Conservation (phyloP, 1,140 invertebrate genomes). For the Hylaeus anthracinus region DNA sequence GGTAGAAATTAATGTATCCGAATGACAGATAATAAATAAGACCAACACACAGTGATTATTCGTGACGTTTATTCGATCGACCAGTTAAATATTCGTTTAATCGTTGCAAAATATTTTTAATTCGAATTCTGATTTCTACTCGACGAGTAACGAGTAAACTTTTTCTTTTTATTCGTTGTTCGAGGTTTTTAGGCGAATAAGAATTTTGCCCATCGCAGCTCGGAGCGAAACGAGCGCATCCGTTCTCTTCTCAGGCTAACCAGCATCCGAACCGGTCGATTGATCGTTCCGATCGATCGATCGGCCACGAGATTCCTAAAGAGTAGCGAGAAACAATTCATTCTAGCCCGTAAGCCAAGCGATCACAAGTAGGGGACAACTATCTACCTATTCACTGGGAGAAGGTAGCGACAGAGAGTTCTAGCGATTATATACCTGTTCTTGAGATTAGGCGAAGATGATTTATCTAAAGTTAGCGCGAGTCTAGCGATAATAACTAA, state of each 20-base stretch:
- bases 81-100: no score
- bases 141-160: no score
- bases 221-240: slow-evolving; percentile 3
- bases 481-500: slow-evolving; percentile 13
- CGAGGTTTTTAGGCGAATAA: neutral
- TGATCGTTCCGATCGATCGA: neutral
- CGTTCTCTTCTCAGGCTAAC: slow-evolving; percentile 23
- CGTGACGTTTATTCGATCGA: no score
- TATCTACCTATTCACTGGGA: slow-evolving; percentile 5
- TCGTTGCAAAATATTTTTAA: no score
- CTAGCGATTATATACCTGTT: slow-evolving; percentile 45
- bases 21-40: no score
- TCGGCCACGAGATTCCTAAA: slow-evolving; percentile 50
- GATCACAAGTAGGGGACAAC: slow-evolving; percentile 18
- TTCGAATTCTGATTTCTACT: no score
- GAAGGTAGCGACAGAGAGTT: slow-evolving; percentile 37
- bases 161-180: no score
- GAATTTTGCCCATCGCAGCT: neutral
- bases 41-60: no score
- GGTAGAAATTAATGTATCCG: no score
- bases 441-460: slow-evolving; percentile 43
- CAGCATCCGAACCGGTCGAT: slow-evolving; percentile 18
- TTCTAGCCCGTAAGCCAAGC: slow-evolving; percentile 50
- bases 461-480: slow-evolving; percentile 46
- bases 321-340: slow-evolving; percentile 49